Evolutionary conservation across 2,888 invertebrate species (phyloP).

Genomic region (Philaethria dido): DNA sequence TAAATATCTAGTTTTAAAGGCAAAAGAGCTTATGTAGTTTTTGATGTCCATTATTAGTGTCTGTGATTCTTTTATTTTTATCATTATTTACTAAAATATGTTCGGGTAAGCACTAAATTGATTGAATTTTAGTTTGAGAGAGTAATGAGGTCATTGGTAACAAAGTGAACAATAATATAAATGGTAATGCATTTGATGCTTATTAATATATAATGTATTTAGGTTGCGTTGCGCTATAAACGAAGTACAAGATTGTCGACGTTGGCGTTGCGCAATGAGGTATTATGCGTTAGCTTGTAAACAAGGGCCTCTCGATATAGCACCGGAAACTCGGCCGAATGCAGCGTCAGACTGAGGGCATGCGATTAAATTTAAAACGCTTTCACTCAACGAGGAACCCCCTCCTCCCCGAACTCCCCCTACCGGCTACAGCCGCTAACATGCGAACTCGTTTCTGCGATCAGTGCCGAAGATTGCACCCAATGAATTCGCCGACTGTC

Average conservation of each 20-base stretch:
- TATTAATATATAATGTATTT: slow-evolving; percentile 39
- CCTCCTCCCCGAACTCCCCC: slow-evolving; percentile 45
- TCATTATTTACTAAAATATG: neutral
- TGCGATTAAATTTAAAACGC: slow-evolving; percentile 72
- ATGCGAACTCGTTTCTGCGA: slow-evolving; percentile 57
- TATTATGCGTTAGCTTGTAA: slow-evolving; percentile 50
- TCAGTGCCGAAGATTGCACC: slow-evolving; percentile 46
- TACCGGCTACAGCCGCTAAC: slow-evolving; percentile 36
- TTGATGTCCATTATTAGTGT: neutral
- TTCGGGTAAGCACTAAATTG: neutral
- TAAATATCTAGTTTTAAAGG: slow-evolving; percentile 22
- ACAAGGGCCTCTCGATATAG: slow-evolving; percentile 55
- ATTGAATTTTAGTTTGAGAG: neutral
- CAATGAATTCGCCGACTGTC: slow-evolving; percentile 43
- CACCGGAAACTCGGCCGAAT: slow-evolving; percentile 59
- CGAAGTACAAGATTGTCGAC: slow-evolving; percentile 51
- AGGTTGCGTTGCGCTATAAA: slow-evolving; percentile 44
- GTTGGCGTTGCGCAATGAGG: slow-evolving; percentile 47
- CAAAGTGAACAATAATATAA: slow-evolving; percentile 23
- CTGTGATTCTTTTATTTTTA: neutral
- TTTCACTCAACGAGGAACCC: slow-evolving; percentile 64
- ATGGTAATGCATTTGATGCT: slow-evolving; percentile 26
- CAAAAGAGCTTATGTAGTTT: neutral
- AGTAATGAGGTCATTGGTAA: slow-evolving; percentile 33
- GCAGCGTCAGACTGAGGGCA: slow-evolving; percentile 62